A percentile compares a stretch with the other conserved stretches of the same genome.
Evolutionary conservation across 2,113 vertebrate species (phyloP).

Genomic region (Heliornis fulica): DNA sequence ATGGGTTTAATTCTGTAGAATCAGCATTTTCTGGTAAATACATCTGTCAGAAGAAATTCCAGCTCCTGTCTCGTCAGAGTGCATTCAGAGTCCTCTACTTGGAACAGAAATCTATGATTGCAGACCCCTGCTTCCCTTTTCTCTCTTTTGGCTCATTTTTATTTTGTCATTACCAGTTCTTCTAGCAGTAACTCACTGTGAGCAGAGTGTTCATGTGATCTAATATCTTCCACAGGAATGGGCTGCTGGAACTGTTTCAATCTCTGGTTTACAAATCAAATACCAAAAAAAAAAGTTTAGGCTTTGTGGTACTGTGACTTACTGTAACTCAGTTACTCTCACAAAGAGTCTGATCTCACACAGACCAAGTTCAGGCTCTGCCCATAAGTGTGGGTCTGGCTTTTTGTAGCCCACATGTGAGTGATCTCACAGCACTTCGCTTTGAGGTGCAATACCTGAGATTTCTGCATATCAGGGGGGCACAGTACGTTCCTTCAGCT

Average conservation of each 20-base stretch:
- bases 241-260: background rate
- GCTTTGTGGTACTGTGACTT: background rate
- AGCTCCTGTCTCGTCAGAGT: background rate
- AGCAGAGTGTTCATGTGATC: background rate
- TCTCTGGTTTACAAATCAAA: background rate
- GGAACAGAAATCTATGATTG: background rate
- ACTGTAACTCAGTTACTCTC: background rate
- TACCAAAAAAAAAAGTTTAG: background rate
- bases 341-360: background rate
- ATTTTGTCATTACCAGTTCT: background rate
- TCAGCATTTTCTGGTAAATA: slow-evolving; percentile 6
- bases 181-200: background rate
- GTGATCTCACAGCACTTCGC: background rate
- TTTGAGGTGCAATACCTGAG: background rate
- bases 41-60: slow-evolving; percentile 33
- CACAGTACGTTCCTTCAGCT: background rate
- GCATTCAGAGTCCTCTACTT: background rate
- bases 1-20: slow-evolving; percentile 3
- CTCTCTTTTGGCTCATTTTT: background rate
- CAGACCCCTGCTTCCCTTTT: background rate
- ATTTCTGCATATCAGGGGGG: background rate
- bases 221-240: background rate
- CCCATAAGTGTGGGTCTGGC: accelerated
- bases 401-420: background rate
- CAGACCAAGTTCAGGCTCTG: background rate